Evolutionary conservation across 2,888 invertebrate species (phyloP), one percentile per base, ranked within the genome.

Genomic region (Heliconius erato): DNA sequence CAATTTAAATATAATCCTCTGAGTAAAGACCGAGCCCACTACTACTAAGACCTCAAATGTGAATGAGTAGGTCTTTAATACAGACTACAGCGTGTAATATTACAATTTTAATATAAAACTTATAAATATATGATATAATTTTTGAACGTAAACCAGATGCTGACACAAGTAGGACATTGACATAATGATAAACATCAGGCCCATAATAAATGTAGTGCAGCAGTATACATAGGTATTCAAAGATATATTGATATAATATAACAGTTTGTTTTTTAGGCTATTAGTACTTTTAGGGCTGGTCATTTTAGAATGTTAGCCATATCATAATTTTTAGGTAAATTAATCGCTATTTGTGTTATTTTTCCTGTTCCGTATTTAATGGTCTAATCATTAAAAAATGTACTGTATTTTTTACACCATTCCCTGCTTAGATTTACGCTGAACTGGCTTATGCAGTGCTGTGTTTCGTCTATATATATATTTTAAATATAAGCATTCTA

Each of bases 81-180:
- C 19, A 19, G 7, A 54, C 54, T 19, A 54, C 6, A 54, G 19
- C 54, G 54, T 54, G n/a, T 26, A 65, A 16, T 68, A 32, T 32
- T 69, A 35, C 19, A 35, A 35, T 69, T 69, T 69, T 69, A 9
- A 69, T 69, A 23, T 68, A 32, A 68, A 68, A 7, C 16, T 19
- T 19, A 68, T 68, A 19, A 68, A 32, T 68, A n/a, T 71, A 26
- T 71, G 71, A 71, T 71, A 71, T 71, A 71, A 71, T 71, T 71
- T n/a, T 44, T 40, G 71, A 71, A 71, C n/a, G 71, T 71, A 44
- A 71, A 71, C 71, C 71, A 71, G 71, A 71, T 44, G 71, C 71
- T 71, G 71, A 71, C 44, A 44, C 71, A 71, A 71, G 71, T 71
- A 44, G 40, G 35, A n/a, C 71, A 44, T 71, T 71, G 40, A 26